Percentiles rank a stretch among this genome's conserved stretches.
Conservation (phyloP, 2,113 vertebrate genomes). For the Antechinus flavipes region DNA sequence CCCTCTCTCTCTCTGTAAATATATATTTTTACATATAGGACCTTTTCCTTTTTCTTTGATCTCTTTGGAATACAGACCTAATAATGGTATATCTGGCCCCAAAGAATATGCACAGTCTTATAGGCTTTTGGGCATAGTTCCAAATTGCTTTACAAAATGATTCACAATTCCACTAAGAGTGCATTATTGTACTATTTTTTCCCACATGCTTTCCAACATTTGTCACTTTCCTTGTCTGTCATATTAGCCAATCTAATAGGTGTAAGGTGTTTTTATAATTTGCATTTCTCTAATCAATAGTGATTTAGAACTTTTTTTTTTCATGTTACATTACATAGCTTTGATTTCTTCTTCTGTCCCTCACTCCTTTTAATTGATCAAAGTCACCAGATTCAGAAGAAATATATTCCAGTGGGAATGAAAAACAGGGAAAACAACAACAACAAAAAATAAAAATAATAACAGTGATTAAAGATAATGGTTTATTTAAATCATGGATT, state of each 20-base stretch:
- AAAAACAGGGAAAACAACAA: neutral
- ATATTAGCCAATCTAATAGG: neutral
- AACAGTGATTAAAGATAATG: neutral
- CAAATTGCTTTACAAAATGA: neutral
- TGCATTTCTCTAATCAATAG: neutral
- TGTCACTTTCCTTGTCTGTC: neutral
- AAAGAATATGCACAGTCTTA: neutral
- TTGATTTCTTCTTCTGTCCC: neutral
- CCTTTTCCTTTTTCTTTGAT: neutral
- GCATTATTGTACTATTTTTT: neutral
- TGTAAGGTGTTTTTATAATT: neutral
- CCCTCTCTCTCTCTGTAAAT: neutral
- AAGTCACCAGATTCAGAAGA: neutral
- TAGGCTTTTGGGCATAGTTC: neutral
- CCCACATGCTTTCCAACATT: neutral
- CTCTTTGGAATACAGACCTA: neutral
- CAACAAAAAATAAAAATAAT: neutral
- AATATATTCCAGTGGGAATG: neutral
- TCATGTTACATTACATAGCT: neutral
- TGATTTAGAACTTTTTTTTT: neutral
- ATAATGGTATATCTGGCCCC: neutral
- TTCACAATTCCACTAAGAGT: neutral
- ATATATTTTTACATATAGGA: neutral
- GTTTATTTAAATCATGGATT: no score
- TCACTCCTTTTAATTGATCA: neutral